Evolutionary conservation across 2,797 vertebrate genomes (phyloP).

Genomic region (Cygnus olor): DNA sequence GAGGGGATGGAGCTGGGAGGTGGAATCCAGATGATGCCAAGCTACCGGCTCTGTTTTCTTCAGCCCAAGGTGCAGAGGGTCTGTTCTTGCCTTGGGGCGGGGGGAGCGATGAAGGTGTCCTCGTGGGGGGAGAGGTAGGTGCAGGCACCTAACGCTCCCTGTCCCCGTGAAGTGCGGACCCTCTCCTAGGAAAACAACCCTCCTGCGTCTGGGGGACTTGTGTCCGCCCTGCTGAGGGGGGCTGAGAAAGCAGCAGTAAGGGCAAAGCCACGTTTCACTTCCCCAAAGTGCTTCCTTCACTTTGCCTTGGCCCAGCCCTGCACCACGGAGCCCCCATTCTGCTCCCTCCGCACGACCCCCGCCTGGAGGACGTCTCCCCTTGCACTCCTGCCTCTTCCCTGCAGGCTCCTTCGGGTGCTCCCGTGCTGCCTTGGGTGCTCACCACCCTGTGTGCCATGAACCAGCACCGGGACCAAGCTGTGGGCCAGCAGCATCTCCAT

Average conservation of each 20-base stretch:
- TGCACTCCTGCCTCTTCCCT: not conserved
- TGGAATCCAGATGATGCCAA: not conserved
- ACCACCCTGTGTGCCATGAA: not conserved
- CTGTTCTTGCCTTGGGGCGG: not conserved
- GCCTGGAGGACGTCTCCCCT: not conserved
- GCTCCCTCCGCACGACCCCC: not conserved
- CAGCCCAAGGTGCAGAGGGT: not conserved
- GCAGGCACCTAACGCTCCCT: not conserved
- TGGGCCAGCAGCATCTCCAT: accelerated
- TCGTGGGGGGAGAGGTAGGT: accelerated
- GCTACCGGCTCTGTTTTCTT: not conserved
- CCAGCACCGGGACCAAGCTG: accelerated
- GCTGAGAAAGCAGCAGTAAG: not conserved
- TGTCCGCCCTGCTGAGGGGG: not conserved
- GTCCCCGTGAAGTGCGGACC: not conserved
- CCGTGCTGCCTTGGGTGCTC: not conserved
- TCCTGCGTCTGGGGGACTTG: not conserved
- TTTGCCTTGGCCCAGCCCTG: not conserved
- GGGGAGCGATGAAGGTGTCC: accelerated
- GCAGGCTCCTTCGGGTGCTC: not conserved
- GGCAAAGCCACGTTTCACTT: not conserved
- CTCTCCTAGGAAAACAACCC: not conserved
- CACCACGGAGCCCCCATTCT: not conserved
- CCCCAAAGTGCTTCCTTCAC: accelerated
- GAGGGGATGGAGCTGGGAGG: not conserved